phyloP scores from a whole-genome alignment of 2,888 invertebrate genomes.

The Xestia ashworthii region DNA sequence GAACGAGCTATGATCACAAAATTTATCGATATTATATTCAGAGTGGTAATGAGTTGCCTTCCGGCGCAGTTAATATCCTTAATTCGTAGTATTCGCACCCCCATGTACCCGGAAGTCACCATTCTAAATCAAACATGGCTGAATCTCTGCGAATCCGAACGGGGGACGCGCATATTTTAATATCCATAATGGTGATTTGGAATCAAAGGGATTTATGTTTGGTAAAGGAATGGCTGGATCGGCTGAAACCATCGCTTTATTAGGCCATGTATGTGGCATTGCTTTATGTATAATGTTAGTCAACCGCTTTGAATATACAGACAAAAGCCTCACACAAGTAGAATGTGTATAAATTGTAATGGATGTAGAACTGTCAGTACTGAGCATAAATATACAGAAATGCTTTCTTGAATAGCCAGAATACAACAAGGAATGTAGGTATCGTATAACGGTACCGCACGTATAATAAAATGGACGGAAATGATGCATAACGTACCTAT shows the following conservation, averaged over 20 bases:
- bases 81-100: constrained; percentile 82
- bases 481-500: constrained; percentile 26
- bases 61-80: constrained; percentile 80
- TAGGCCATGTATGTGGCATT: constrained; percentile 8
- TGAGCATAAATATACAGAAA: not conserved
- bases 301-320: not conserved
- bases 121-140: constrained; percentile 88
- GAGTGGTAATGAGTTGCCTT: constrained; percentile 78
- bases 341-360: not conserved
- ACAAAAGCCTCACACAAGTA: not conserved
- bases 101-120: constrained; percentile 84
- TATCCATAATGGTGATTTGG: constrained; percentile 73
- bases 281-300: not conserved
- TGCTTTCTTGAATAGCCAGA: constrained; percentile 2
- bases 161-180: constrained; percentile 84
- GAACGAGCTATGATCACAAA: constrained; percentile 71
- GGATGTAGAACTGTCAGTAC: not conserved
- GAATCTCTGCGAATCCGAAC: constrained; percentile 76
- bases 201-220: constrained; percentile 54
- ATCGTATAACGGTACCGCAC: not conserved
- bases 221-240: constrained; percentile 41
- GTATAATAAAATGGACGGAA: constrained; percentile 30
- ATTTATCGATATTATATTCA: constrained; percentile 84
- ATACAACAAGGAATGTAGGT: constrained; percentile 13
- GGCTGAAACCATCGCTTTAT: constrained; percentile 17